phyloP scores from a whole-genome alignment of 2,113 vertebrate species.

The Pholis gunnellus region DNA sequence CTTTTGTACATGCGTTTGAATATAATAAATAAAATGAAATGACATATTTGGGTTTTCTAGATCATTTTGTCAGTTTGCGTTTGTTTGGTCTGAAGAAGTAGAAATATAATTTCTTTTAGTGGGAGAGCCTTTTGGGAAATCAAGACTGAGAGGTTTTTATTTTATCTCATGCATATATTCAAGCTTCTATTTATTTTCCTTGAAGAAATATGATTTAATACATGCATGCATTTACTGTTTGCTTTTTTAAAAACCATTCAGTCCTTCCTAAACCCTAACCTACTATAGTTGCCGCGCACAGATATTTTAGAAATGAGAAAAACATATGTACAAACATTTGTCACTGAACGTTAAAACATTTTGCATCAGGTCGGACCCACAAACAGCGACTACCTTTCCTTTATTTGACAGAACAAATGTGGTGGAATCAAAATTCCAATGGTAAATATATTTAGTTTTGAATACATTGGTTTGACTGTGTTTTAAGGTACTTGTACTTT shows the following conservation, averaged over 20 bases:
- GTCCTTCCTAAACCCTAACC: no score
- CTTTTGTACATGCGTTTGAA: conserved; percentile 22
- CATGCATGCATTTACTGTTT: no score
- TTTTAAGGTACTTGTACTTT: background rate
- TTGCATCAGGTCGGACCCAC: no score
- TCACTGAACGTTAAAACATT: no score
- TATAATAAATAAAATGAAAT: conserved; percentile 21
- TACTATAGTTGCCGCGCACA: no score
- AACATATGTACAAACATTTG: background rate
- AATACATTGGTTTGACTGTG: no score
- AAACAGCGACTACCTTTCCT: no score
- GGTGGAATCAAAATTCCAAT: no score
- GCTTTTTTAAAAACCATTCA: no score
- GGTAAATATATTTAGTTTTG: no score
- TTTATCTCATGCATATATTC: background rate
- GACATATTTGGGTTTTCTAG: background rate
- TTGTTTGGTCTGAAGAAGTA: background rate
- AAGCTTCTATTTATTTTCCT: background rate
- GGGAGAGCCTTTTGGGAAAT: background rate
- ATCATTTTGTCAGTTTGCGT: background rate
- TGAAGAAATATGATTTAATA: background rate
- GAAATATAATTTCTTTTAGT: background rate
- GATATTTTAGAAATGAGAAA: no score
- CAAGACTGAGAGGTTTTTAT: background rate
- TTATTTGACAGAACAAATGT: no score